Base-by-base conservation (phyloP, 2,797 vertebrate genomes). In the Pygocentrus nattereri region DNA sequence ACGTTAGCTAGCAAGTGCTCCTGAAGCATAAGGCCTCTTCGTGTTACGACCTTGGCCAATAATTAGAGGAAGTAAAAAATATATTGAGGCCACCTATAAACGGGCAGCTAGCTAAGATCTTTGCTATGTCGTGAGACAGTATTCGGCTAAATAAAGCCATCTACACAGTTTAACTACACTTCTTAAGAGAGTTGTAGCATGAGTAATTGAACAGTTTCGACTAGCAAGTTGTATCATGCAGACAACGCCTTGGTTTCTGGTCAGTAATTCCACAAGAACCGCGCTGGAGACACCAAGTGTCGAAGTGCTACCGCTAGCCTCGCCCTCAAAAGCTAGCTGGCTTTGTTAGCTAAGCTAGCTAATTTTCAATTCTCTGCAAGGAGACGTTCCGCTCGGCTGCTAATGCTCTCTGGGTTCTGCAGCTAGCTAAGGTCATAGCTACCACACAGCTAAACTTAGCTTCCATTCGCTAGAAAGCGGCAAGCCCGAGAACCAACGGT, bases 11-110 rank as follows among this genome's bases (percentile, higher is more conserved):
- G 31, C 75, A 49, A 2, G 11, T 19, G 76, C 79, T 72, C 70
- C 23, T 21, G 5, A 5, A 64, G 41, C 12, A 34, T 30, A 5
- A 47, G 23, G 70, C 69, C 68, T 83, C 88, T 89, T 90, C 91
- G 89, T 91, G 83, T 82, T 62, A 59, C 93, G 94, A 94, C 95
- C 95, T 95, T 95, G 92, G 59, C 25, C 71, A 78, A 25, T 23
- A 13, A 47, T 1, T 23, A 21, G 8, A 58, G n/a, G 1, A 25
- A 58, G 56, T 25, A 6, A 5, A 52, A 31, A 18, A 52, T 2
- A 18, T 10, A 12, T 16, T 5, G 1, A 2, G 41, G 8, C 44
- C 41, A 44, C 8, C 41, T 44, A 2, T 44, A 44, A 12, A 44
- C 41, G 8, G 41, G 41, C 10, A 2, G 6, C 2, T 44, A 44